Evolutionary conservation across 2,797 vertebrate genomes (phyloP).

Genomic region (Onychomys torridus): DNA sequence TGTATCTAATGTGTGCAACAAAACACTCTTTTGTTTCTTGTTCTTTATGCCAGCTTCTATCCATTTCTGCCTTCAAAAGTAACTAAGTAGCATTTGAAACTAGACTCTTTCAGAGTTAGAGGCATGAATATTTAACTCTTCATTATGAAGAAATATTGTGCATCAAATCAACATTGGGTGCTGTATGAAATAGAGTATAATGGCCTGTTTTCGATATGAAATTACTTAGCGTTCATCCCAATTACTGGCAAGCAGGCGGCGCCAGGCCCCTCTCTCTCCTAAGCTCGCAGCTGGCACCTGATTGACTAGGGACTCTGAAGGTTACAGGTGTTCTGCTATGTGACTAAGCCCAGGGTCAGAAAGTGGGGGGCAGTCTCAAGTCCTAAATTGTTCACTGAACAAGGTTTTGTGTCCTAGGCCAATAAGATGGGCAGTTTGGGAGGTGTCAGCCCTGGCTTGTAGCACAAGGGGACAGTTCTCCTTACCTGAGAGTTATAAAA

Average conservation of each 20-base stretch:
- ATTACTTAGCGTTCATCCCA: not conserved
- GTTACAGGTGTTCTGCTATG: not conserved
- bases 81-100: not conserved
- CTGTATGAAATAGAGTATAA: no score
- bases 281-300: not conserved
- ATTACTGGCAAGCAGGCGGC: not conserved
- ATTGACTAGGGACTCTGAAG: not conserved
- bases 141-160: slow-evolving; percentile 23
- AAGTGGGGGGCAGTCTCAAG: not conserved
- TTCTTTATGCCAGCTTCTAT: not conserved
- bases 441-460: not conserved
- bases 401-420: not conserved
- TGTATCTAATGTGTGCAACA: no score
- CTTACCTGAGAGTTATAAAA: not conserved
- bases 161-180: not conserved
- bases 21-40: not conserved
- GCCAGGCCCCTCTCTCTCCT: not conserved
- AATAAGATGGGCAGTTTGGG: not conserved
- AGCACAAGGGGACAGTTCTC: not conserved
- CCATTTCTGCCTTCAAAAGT: slow-evolving; percentile 52
- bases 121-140: not conserved
- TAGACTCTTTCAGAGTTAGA: slow-evolving; percentile 1
- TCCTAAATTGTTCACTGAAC: no score
- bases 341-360: not conserved
- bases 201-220: not conserved